Conservation (phyloP, 1,140 invertebrate species). For the Vanessa atalanta region DNA sequence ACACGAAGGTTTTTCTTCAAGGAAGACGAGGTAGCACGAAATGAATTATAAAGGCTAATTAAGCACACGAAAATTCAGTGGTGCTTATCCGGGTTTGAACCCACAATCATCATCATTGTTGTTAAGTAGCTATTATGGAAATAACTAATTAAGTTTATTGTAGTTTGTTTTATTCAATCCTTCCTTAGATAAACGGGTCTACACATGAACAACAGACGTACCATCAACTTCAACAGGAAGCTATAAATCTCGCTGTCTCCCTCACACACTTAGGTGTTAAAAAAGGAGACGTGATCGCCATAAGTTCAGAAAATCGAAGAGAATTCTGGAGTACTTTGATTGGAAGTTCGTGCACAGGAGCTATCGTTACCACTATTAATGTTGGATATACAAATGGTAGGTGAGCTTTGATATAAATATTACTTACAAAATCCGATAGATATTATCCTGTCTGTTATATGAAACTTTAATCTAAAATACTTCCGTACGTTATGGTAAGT, state of each 20-base stretch:
- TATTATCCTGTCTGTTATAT: no score
- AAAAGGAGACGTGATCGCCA: constrained; percentile 56
- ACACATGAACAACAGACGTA: constrained; percentile 53
- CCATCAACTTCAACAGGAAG: constrained; percentile 51
- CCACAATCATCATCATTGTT: background rate
- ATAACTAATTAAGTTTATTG: background rate
- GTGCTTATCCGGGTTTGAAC: no score
- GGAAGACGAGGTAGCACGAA: no score
- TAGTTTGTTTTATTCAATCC: background rate
- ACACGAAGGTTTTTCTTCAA: no score
- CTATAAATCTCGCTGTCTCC: constrained; percentile 62
- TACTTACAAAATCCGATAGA: no score
- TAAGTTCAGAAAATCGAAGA: constrained; percentile 55
- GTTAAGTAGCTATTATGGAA: no score
- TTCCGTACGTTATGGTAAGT: no score
- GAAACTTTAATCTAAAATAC: no score
- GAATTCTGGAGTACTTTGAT: constrained; percentile 59
- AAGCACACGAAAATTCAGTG: no score
- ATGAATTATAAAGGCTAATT: no score
- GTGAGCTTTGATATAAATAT: background rate
- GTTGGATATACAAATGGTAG: constrained; percentile 55
- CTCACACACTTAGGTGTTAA: constrained; percentile 54
- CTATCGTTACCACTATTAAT: constrained; percentile 53
- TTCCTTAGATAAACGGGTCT: constrained; percentile 57
- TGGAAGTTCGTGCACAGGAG: constrained; percentile 51